Evolutionary conservation across 2,113 vertebrate species (phyloP).

Genomic region (Garra rufa): DNA sequence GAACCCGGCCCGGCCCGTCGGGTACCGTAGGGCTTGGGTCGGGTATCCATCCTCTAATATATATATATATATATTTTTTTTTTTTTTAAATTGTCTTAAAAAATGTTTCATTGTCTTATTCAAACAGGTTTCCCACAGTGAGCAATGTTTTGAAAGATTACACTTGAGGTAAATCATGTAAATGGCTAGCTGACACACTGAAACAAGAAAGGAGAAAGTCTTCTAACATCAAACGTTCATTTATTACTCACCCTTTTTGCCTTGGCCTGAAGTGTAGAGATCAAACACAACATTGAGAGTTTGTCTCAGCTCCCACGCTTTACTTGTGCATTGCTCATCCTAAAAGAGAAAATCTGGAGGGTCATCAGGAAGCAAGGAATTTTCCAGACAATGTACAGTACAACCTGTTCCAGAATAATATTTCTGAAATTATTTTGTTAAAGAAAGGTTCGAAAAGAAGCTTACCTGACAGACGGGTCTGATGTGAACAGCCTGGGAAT

Average conservation of each 20-base stretch:
- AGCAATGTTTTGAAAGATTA: not conserved
- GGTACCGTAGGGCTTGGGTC: too few relatives aligned
- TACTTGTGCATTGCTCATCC: constrained; percentile 81
- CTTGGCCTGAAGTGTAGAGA: constrained; percentile 83
- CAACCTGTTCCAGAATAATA: not conserved
- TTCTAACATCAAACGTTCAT: not conserved
- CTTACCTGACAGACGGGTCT: constrained; percentile 88
- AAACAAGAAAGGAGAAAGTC: not conserved
- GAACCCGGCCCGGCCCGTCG: too few relatives aligned
- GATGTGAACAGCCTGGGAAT: constrained; percentile 94
- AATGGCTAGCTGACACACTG: not conserved
- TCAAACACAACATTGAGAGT: constrained; percentile 94
- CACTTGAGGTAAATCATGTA: not conserved
- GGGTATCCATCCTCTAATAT: too few relatives aligned
- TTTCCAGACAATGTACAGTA: not conserved
- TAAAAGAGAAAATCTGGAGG: constrained; percentile 54
- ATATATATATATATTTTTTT: too few relatives aligned
- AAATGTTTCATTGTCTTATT: not conserved
- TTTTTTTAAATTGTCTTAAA: not conserved
- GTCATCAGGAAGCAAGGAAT: not conserved
- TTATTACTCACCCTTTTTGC: constrained; percentile 84
- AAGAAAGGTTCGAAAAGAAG: not conserved
- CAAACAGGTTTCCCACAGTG: not conserved
- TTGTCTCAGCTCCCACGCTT: constrained; percentile 95
- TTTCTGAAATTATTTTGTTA: not conserved